Evolutionary conservation across 1,140 invertebrate genomes (phyloP).

Genomic region (Bombus consobrinus): DNA sequence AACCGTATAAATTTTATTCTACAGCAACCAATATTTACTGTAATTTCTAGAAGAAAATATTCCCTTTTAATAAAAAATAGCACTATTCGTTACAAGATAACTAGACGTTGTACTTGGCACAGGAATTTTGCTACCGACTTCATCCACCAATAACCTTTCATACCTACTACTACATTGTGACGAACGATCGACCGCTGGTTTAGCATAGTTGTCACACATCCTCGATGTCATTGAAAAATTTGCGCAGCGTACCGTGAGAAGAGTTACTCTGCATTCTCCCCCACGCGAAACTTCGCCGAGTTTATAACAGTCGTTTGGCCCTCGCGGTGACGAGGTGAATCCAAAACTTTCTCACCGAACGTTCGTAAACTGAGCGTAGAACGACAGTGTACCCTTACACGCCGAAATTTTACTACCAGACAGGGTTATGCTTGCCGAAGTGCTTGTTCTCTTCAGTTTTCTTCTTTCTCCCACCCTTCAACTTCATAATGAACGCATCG

Average conservation of each 20-base stretch:
- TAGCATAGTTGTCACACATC: neutral
- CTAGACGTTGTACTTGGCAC: too few species aligned
- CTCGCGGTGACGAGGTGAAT: conserved; percentile 35
- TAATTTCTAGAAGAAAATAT: too few species aligned
- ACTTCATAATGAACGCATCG: neutral
- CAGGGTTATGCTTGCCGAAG: conserved; percentile 25
- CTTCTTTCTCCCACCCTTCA: neutral
- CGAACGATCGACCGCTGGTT: too few species aligned
- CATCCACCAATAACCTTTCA: neutral
- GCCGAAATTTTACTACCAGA: conserved; percentile 53
- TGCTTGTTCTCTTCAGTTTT: conserved; percentile 20
- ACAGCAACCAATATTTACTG: too few species aligned
- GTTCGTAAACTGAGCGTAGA: conserved; percentile 28
- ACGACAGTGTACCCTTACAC: conserved; percentile 19
- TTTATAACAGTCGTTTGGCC: conserved; percentile 40
- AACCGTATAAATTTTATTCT: neutral
- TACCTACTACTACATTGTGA: neutral
- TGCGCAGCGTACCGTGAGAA: conserved; percentile 18
- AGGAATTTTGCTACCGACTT: neutral
- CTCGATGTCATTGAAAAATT: conserved; percentile 11
- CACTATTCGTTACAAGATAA: too few species aligned
- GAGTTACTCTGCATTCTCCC: neutral
- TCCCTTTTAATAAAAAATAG: too few species aligned
- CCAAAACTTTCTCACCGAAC: conserved; percentile 49
- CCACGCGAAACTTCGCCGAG: conserved; percentile 15